Evolutionary conservation across 2,888 invertebrate genomes (phyloP), one percentile per base, ranked within the genome.

Genomic region (Ormyrus thymus): DNA sequence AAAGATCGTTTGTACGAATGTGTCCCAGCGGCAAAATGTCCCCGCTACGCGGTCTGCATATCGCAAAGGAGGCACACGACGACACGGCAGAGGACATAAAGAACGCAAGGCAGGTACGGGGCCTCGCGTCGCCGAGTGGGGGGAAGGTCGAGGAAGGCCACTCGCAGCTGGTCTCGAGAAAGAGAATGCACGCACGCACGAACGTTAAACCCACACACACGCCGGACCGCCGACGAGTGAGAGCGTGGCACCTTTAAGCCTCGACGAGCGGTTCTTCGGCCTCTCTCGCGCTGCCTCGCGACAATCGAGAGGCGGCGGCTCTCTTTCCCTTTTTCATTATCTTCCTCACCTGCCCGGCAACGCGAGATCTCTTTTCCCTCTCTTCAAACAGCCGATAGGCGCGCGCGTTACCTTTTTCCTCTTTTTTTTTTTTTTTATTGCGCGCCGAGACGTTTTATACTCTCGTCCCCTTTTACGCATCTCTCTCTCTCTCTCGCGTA

Each of bases 81-180:
- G 53, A 56, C 7, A 59, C 13, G 43, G 29, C 29, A 50, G 48
- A 71, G 50, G n/a, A 15, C 29, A 29, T 29, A 61, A 51, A 62
- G 61, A 71, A 61, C 45, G 13, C 10, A 3, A 10, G 10, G 10
- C 11, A 11, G 15, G 61, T 46, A 55, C 8, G 59, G 0, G n/a
- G 29, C 29, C 51, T 15, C 9, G 43, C 43, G 9, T 15, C 15
- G 46, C 6, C 6, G 29, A 3, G 61, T 48, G 61, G 86, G 86
- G 86, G 84, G 88, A 89, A 88, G 88, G 88, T 88, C 88, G 88
- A 86, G 87, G 88, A 89, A 88, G 88, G 88, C 87, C 88, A 87
- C 87, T 85, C 87, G 87, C 87, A 87, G 85, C 82, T 86, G 85
- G 84, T 84, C 83, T 83, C 83, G 83, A 76, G 81, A 7, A 61